Conservation (phyloP, 2,888 invertebrate genomes). For the Dynastes hyllus region DNA sequence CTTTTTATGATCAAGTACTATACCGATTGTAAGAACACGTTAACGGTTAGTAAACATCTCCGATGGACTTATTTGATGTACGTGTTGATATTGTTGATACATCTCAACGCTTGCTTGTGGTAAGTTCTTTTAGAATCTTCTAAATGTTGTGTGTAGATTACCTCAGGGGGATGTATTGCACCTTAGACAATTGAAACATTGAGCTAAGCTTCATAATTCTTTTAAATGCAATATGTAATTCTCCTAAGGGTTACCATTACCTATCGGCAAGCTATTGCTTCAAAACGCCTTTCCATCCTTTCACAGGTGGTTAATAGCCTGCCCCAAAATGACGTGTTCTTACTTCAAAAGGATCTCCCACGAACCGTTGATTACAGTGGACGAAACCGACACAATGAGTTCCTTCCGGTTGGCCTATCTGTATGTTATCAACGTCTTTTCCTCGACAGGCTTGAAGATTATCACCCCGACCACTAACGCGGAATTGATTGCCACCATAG, state of each 20-base stretch:
- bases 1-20: conserved; percentile 53
- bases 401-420: conserved; percentile 49
- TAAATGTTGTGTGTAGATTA: too few relatives aligned
- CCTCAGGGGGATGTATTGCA: too few relatives aligned
- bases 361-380: conserved; percentile 22
- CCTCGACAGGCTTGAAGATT: conserved; percentile 49
- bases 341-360: conserved; percentile 34
- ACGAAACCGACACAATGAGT: conserved; percentile 29
- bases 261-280: not conserved
- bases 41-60: conserved; percentile 53
- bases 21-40: conserved; percentile 46
- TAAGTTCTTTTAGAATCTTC: conserved; percentile 34
- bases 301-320: conserved; percentile 47
- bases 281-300: not conserved
- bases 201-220: too few relatives aligned
- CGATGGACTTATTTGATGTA: conserved; percentile 57
- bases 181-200: too few relatives aligned
- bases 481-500: conserved; percentile 42
- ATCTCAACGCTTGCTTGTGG: conserved; percentile 55
- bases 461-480: conserved; percentile 38
- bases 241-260: too few relatives aligned
- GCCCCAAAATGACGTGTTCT: conserved; percentile 21
- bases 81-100: conserved; percentile 50
- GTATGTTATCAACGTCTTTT: conserved; percentile 53
- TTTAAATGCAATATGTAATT: too few relatives aligned